These are phyloP conservation scores for Hirtodrosophila confusa DNA, from an alignment of 2,888 invertebrate species.

Conservation along the genomic window DNA sequence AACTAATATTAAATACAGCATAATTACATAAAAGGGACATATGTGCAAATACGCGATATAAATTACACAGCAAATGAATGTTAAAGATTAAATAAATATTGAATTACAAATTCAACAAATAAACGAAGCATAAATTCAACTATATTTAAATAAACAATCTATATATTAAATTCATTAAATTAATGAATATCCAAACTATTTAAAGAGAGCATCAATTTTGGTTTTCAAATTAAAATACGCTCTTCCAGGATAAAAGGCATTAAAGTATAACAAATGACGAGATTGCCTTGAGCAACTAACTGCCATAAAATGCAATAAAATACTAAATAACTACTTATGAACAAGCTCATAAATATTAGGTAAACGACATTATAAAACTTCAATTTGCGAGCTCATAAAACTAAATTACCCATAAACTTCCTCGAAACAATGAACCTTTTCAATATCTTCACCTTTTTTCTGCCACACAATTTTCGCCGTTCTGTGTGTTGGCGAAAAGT, in stretches of 20 bases:
- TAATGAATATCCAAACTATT: constrained; percentile 32
- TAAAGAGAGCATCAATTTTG: too few species aligned
- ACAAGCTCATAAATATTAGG: constrained; percentile 26
- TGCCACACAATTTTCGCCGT: constrained; percentile 38
- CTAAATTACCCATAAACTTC: constrained; percentile 58
- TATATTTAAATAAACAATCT: constrained; percentile 33
- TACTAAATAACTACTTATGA: constrained; percentile 25
- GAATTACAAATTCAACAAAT: constrained; percentile 48
- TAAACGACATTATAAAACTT: constrained; percentile 28
- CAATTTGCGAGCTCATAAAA: constrained; percentile 44
- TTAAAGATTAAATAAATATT: constrained; percentile 7
- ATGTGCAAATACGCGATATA: constrained; percentile 37
- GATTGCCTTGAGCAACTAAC: constrained; percentile 50
- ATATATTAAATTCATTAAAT: constrained; percentile 50
- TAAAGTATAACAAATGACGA: constrained; percentile 2
- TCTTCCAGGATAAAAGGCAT: constrained; percentile 26
- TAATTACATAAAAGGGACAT: constrained; percentile 28
- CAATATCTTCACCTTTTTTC: constrained; percentile 9
- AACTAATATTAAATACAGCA: constrained; percentile 16
- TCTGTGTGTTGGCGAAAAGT: constrained; percentile 56
- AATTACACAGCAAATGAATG: neutral
- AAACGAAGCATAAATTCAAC: constrained; percentile 38
- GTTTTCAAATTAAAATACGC: neutral
- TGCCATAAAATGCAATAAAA: constrained; percentile 68
- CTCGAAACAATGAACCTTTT: constrained; percentile 33